These are phyloP conservation scores for Aphelenchoides avenae DNA, from an alignment of 1,140 invertebrate genomes.

Conservation along the genomic window DNA sequence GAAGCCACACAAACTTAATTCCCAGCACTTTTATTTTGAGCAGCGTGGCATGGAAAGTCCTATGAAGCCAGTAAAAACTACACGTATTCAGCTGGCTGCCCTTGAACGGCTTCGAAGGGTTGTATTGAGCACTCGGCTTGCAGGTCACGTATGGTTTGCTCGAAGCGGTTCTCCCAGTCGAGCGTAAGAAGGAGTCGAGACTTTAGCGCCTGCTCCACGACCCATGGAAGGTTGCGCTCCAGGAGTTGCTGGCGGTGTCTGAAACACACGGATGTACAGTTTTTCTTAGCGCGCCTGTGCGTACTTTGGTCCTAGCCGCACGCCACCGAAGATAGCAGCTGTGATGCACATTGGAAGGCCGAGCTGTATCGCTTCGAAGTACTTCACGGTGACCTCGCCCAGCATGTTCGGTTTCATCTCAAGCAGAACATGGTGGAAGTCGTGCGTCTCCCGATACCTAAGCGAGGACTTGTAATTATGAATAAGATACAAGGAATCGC, in stretches of 20 bases:
- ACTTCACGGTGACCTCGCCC: conserved; percentile 73
- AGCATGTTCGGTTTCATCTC: conserved; percentile 93
- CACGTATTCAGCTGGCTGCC: too few species aligned
- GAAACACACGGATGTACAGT: conserved; percentile 12
- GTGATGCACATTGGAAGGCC: conserved; percentile 62
- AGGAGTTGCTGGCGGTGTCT: conserved; percentile 33
- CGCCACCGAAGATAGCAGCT: conserved; percentile 61
- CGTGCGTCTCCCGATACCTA: conserved; percentile 87
- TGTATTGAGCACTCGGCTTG: conserved; percentile 29
- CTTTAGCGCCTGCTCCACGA: conserved; percentile 29
- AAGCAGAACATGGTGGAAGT: conserved; percentile 82
- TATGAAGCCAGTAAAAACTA: too few species aligned
- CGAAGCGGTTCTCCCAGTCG: conserved; percentile 36
- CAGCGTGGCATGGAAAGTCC: too few species aligned
- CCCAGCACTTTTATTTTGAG: too few species aligned
- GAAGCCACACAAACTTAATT: too few species aligned
- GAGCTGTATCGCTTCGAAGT: conserved; percentile 55
- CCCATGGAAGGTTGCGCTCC: conserved; percentile 30
- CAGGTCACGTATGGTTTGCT: conserved; percentile 27
- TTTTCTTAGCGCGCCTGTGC: too few species aligned
- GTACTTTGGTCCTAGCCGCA: conserved; percentile 63
- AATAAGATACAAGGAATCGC: conserved; percentile 4
- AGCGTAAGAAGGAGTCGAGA: conserved; percentile 26
- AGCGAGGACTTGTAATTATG: background rate
- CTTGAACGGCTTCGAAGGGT: too few species aligned